Evolutionary conservation across 2,113 vertebrate genomes (phyloP), one percentile per base, ranked within the genome.

Genomic region (Platichthys stellatus): DNA sequence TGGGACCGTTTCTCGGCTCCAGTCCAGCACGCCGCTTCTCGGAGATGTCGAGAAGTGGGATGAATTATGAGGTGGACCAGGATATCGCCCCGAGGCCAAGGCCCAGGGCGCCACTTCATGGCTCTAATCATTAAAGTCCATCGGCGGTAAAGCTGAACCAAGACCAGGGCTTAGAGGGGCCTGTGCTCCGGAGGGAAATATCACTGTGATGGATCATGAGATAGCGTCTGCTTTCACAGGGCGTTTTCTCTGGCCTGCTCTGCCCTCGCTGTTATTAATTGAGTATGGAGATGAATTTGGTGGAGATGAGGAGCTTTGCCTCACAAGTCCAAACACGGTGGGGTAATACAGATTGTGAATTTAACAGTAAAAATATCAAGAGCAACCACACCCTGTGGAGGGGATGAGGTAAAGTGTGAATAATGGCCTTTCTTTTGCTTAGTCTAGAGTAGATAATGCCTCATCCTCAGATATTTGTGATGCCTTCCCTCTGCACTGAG

Each of bases 71-170:
- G 87, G 78, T 86, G 84, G 88, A 86, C 87, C 80, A 74, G 71
- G 78, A 88, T 87, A 76, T 84, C 84, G 83, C 87, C 89, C 91
- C 4, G 63, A 85, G 90, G 90, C 85, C 86, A 69, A 76, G 74
- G 88, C 91, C 89, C 89, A 69, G 81, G 88, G 92, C 84, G 79
- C 76, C 53, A 63, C 83, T 91, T 90, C 89, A 88, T 86, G 86
- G 81, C 81, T 91, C 83, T 85, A 88, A 93, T 92, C 91, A 92
- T 93, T 90, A 89, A 91, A 90, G 88, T 90, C 87, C 82, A 85
- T 89, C 72, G 81, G 85, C 68, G 45, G 81, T 67, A 86, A 90
- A 91, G 86, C 88, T 80, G 83, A 84, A 85, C 89, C 88, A 84
- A 86, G 86, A 88, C 84, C 81, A 75, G 80, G 80, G 87, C 81